phyloP scores from a whole-genome alignment of 2,113 vertebrate genomes.

The Dendropsophus ebraccatus region DNA sequence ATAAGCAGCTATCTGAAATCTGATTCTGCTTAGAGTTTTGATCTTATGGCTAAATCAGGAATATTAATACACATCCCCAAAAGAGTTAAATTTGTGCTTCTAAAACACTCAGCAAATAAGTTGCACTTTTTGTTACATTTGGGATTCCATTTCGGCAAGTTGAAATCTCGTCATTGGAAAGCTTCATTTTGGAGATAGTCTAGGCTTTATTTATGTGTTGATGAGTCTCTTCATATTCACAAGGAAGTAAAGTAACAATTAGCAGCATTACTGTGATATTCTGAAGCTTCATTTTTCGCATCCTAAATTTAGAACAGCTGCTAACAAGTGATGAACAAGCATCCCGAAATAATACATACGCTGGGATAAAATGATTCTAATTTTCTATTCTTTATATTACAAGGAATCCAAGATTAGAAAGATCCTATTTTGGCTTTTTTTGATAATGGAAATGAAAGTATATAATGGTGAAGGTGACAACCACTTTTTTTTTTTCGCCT shows the following conservation, averaged over 20 bases:
- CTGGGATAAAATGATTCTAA: neutral
- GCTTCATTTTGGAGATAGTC: neutral
- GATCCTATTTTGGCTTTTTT: neutral
- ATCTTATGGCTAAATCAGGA: neutral
- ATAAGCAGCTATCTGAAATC: too few species aligned
- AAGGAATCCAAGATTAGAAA: conserved; percentile 21
- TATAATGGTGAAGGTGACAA: neutral
- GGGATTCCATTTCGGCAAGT: neutral
- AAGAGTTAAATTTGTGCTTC: neutral
- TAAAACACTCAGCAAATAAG: neutral
- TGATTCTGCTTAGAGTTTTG: too few species aligned
- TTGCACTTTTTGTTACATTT: neutral
- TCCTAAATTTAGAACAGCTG: conserved; percentile 25
- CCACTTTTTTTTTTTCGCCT: neutral
- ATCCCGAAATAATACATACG: neutral
- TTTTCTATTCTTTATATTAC: conserved; percentile 23
- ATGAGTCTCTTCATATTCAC: conserved; percentile 21
- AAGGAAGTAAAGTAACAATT: conserved; percentile 18
- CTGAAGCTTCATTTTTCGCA: neutral
- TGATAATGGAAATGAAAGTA: conserved; percentile 14
- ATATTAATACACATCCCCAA: neutral
- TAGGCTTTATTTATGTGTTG: neutral
- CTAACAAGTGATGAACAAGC: neutral
- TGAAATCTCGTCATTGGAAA: neutral
- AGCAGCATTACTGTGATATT: conserved; percentile 9